These are phyloP conservation scores for Pangasius larnaudii DNA, from an alignment of 2,797 vertebrate species.

Conservation along the genomic window DNA sequence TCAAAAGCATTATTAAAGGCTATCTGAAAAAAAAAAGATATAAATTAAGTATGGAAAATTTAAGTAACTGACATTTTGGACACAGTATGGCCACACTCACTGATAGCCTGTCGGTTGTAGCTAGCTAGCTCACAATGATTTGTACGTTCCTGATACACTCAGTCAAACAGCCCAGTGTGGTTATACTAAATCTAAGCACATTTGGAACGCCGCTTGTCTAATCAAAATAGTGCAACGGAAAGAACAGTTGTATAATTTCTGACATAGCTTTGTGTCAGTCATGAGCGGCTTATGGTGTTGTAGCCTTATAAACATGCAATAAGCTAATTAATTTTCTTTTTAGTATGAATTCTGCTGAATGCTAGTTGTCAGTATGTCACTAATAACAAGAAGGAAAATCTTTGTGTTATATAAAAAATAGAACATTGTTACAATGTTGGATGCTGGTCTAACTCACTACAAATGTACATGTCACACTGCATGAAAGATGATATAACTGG, in stretches of 20 bases:
- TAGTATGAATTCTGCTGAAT: background rate
- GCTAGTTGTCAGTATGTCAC: background rate
- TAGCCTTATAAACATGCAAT: background rate
- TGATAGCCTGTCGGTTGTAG: background rate
- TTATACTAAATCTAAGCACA: background rate
- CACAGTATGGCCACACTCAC: background rate
- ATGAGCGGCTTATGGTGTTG: background rate
- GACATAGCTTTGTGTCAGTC: background rate
- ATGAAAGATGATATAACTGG: constrained; percentile 23
- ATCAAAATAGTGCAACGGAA: background rate
- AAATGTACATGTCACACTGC: constrained; percentile 22
- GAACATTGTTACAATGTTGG: background rate
- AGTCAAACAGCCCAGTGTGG: background rate
- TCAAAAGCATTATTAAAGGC: no score
- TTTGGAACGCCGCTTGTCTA: background rate
- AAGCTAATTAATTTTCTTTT: background rate
- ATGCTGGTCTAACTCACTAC: constrained; percentile 4
- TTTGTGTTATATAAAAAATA: background rate
- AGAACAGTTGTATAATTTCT: background rate
- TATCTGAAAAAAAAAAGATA: no score
- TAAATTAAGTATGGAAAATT: no score
- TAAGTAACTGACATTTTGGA: no score
- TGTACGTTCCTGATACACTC: background rate
- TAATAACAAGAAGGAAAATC: background rate
- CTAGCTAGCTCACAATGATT: background rate